phyloP scores from a whole-genome alignment of 2,888 invertebrate genomes.

The Polylopha cassiicola region DNA sequence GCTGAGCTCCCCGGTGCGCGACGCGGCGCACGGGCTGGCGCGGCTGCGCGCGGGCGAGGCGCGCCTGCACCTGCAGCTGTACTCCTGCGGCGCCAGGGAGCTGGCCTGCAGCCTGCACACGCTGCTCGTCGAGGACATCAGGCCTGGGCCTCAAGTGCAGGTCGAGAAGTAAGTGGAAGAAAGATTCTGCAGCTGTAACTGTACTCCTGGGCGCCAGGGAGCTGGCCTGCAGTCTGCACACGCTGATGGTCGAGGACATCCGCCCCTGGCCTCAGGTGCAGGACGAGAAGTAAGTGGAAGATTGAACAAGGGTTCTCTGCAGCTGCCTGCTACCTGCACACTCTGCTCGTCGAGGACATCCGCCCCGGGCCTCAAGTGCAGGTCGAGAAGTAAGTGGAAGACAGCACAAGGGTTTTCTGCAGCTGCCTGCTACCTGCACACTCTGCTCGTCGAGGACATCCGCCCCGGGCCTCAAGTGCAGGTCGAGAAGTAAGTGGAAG shows the following conservation, averaged over 20 bases:
- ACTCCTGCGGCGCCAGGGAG: constrained; percentile 82
- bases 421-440: too few species aligned
- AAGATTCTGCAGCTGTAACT: constrained; percentile 21
- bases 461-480: too few species aligned
- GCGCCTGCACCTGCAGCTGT: constrained; percentile 78
- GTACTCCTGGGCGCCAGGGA: constrained; percentile 82
- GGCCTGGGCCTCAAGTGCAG: constrained; percentile 79
- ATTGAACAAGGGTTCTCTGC: too few species aligned
- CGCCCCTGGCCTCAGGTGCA: constrained; percentile 80
- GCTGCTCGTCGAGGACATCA: constrained; percentile 83
- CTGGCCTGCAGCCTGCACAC: constrained; percentile 83
- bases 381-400: too few species aligned
- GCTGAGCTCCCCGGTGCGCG: constrained; percentile 84
- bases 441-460: too few species aligned
- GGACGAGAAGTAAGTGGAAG: constrained; percentile 77
- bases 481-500: too few species aligned
- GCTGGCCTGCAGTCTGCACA: constrained; percentile 82
- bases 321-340: constrained; percentile 80
- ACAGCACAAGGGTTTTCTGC: too few species aligned
- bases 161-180: constrained; percentile 80
- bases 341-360: constrained; percentile 83
- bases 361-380: constrained; percentile 80
- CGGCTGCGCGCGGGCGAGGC: constrained; percentile 83
- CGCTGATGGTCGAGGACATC: constrained; percentile 83
- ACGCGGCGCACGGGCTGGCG: constrained; percentile 83